Conservation (phyloP, 2,113 vertebrate genomes). For the Balaeniceps rex region DNA sequence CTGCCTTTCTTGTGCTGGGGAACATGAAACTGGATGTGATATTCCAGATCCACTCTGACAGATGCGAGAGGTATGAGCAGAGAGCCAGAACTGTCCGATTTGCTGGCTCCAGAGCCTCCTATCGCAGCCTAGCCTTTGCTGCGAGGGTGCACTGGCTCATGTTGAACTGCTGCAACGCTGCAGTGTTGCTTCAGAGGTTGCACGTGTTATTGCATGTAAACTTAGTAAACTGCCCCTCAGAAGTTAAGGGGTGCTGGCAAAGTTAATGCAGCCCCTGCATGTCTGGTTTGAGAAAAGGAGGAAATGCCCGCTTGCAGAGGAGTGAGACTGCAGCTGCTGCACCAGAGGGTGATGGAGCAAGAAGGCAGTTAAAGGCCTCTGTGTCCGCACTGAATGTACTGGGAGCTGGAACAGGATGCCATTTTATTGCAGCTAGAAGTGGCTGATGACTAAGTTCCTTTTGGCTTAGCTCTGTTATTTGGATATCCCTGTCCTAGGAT, state of each 20-base stretch:
- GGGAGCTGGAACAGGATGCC: not conserved
- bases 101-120: not conserved
- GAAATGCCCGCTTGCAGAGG: accelerated
- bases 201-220: accelerated
- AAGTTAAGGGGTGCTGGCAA: not conserved
- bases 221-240: not conserved
- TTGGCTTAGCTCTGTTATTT: not conserved
- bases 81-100: no score
- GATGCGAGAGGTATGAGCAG: not conserved
- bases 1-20: not conserved
- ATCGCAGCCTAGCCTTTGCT: not conserved
- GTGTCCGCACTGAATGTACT: accelerated
- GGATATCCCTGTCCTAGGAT: not conserved
- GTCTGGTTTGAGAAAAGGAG: not conserved
- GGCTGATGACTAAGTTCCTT: not conserved
- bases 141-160: not conserved
- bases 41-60: no score
- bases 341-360: not conserved
- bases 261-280: not conserved
- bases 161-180: not conserved
- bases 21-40: no score
- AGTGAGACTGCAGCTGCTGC: not conserved
- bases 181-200: not conserved
- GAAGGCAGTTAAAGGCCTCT: no score
- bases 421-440: not conserved